phyloP scores from a whole-genome alignment of 2,888 invertebrate species.

The Orchestes rusci region DNA sequence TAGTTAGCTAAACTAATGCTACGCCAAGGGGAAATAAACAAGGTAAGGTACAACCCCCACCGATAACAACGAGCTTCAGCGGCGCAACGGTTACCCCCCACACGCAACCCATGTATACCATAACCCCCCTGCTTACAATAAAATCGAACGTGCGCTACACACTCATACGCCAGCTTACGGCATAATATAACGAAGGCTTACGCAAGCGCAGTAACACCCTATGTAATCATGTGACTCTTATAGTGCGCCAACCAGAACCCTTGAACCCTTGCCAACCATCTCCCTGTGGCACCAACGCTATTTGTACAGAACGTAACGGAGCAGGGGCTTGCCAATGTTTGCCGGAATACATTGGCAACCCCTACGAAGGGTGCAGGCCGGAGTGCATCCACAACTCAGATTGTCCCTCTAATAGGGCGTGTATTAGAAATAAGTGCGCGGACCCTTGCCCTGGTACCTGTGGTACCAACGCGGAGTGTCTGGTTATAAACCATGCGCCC shows the following conservation, averaged over 20 bases:
- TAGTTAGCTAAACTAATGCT: constrained; percentile 36
- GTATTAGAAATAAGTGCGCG: constrained; percentile 58
- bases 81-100: constrained; percentile 26
- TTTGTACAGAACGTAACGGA: constrained; percentile 63
- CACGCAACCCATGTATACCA: constrained; percentile 9
- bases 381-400: constrained; percentile 61
- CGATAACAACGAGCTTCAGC: constrained; percentile 41
- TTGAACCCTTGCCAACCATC: constrained; percentile 60
- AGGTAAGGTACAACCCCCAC: constrained; percentile 43
- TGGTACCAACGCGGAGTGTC: constrained; percentile 60
- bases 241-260: constrained; percentile 30
- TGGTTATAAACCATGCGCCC: constrained; percentile 59
- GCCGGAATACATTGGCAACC: constrained; percentile 67
- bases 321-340: constrained; percentile 68
- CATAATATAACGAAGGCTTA: constrained; percentile 3
- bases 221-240: constrained; percentile 11
- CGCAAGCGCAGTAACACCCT: too few species aligned
- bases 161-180: constrained; percentile 18
- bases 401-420: constrained; percentile 56
- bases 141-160: constrained; percentile 28
- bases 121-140: constrained; percentile 23
- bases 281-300: constrained; percentile 61
- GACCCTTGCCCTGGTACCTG: constrained; percentile 66
- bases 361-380: constrained; percentile 65
- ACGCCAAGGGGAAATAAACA: constrained; percentile 30